A percentile compares a stretch with the other conserved stretches of the same genome.
These are phyloP conservation scores for Poeciliopsis presidionis DNA, from an alignment of 2,797 vertebrate genomes.

Conservation along the genomic window DNA sequence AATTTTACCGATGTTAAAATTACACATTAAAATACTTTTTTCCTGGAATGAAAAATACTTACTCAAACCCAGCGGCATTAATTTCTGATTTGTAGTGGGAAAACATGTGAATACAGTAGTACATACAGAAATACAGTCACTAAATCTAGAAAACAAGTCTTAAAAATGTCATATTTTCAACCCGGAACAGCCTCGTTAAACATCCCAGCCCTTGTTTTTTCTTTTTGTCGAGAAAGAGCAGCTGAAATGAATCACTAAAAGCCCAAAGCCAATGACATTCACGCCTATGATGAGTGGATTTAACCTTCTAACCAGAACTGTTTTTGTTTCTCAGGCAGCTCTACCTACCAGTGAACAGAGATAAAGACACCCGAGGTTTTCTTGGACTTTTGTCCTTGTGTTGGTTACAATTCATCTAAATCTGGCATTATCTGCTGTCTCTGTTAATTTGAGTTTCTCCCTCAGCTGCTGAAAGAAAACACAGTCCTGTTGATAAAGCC, in stretches of 20 bases:
- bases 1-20: not conserved
- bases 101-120: not conserved
- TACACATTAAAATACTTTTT: not conserved
- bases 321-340: not conserved
- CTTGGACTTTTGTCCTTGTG: not conserved
- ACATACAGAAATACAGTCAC: not conserved
- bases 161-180: not conserved
- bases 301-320: not conserved
- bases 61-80: not conserved
- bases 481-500: slow-evolving; percentile 32
- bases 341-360: not conserved
- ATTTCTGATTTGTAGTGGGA: not conserved
- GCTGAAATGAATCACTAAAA: not conserved
- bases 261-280: not conserved
- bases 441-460: slow-evolving; percentile 32
- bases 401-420: slow-evolving; percentile 31
- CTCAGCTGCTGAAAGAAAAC: slow-evolving; percentile 24
- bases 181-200: not conserved
- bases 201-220: not conserved
- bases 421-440: slow-evolving; percentile 34
- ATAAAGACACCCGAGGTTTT: not conserved
- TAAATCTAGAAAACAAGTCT: not conserved
- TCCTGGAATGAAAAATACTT: not conserved
- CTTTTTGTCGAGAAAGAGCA: not conserved
- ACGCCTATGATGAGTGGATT: not conserved